These are phyloP conservation scores for Yponomeuta cagnagella DNA, from an alignment of 2,888 invertebrate species.

Conservation along the genomic window DNA sequence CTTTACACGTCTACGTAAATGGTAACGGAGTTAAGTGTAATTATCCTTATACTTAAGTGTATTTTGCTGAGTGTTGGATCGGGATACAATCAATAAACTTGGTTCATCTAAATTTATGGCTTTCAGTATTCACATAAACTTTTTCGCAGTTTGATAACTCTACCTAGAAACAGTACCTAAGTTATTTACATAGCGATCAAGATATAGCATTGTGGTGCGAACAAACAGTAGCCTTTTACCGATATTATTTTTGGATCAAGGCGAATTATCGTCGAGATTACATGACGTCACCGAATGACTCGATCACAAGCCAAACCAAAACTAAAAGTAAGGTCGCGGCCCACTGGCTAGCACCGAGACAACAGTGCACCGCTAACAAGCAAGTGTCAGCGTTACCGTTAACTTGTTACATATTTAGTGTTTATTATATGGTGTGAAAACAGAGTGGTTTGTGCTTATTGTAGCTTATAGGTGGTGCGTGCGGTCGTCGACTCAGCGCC, in stretches of 20 bases:
- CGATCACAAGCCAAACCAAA: constrained; percentile 30
- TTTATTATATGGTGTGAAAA: constrained; percentile 40
- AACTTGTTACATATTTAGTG: constrained; percentile 34
- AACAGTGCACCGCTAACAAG: constrained; percentile 24
- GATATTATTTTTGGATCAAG: constrained; percentile 44
- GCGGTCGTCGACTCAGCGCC: constrained; percentile 44
- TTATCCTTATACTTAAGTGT: constrained; percentile 7
- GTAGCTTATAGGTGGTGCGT: constrained; percentile 23
- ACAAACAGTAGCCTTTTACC: constrained; percentile 14
- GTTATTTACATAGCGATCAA: not conserved
- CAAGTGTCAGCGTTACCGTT: constrained; percentile 32
- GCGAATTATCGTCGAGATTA: constrained; percentile 48
- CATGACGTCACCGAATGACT: constrained; percentile 50
- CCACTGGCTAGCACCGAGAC: constrained; percentile 30
- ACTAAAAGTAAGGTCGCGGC: constrained; percentile 51
- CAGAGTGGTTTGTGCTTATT: constrained; percentile 23
- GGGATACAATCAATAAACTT: constrained; percentile 8
- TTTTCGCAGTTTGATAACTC: too few relatives aligned
- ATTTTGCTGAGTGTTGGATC: not conserved
- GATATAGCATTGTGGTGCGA: not conserved
- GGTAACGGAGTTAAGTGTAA: constrained; percentile 1
- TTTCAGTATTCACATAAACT: not conserved
- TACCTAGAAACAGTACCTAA: not conserved
- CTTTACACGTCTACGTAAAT: constrained; percentile 8
- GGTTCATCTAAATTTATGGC: constrained; percentile 9